A percentile compares a stretch with the other conserved stretches of the same genome.
These are phyloP conservation scores for Chelmon rostratus DNA, from an alignment of 2,797 vertebrate species.

Conservation along the genomic window DNA sequence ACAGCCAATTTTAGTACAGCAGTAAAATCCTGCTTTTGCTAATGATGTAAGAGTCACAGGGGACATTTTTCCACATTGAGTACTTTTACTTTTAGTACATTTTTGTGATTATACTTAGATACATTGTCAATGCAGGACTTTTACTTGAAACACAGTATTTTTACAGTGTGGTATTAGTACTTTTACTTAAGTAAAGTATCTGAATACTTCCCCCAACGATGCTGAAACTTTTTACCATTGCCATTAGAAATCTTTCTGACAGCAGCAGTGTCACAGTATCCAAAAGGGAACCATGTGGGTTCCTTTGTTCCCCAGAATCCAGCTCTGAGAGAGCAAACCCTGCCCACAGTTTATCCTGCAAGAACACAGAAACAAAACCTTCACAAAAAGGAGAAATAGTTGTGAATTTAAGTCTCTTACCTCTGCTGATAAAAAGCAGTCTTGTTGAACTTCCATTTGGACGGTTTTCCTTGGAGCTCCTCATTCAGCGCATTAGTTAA, in stretches of 20 bases:
- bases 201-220: background rate
- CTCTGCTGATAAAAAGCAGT: slow-evolving; percentile 93
- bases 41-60: no score
- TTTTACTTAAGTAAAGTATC: background rate
- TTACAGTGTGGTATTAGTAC: background rate
- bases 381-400: background rate
- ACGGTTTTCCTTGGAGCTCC: slow-evolving; percentile 93
- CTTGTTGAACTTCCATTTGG: slow-evolving; percentile 95
- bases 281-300: background rate
- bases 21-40: background rate
- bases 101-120: background rate
- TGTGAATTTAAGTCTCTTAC: slow-evolving; percentile 71
- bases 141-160: background rate
- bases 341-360: background rate
- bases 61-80: no score
- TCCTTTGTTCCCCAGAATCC: background rate
- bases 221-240: background rate
- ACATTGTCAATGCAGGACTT: background rate
- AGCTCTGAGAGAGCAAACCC: background rate
- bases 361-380: background rate
- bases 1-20: no score
- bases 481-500: slow-evolving; percentile 93
- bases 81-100: background rate
- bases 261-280: background rate
- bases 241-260: background rate